These are phyloP conservation scores for Paratrypauchen microcephalus DNA, from an alignment of 2,797 vertebrate species.

Conservation along the genomic window DNA sequence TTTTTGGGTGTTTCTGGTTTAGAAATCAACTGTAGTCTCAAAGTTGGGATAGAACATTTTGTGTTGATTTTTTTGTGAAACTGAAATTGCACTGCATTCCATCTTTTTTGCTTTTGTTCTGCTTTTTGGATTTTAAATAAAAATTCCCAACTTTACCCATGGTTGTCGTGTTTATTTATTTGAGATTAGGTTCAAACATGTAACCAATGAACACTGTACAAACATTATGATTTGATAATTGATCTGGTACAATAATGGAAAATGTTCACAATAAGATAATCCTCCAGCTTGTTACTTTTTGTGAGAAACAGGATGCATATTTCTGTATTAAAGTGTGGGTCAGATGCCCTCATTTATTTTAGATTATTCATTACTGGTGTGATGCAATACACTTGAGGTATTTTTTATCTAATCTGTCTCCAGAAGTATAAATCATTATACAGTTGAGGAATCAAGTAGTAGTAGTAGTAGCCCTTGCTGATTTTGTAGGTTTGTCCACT, in stretches of 20 bases:
- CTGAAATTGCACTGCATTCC: conserved; percentile 3
- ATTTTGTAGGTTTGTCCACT: background rate
- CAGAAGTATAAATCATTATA: no score
- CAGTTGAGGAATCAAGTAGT: background rate
- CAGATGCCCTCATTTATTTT: no score
- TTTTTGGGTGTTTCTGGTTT: background rate
- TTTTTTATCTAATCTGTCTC: no score
- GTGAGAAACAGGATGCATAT: background rate
- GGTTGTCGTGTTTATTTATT: background rate
- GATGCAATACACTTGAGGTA: no score
- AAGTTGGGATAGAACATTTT: background rate
- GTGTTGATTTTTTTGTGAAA: background rate
- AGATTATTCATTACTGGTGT: no score
- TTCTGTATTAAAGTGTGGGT: background rate
- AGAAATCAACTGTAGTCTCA: background rate
- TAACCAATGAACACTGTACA: background rate
- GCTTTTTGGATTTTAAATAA: conserved; percentile 6
- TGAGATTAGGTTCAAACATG: background rate
- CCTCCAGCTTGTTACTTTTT: background rate
- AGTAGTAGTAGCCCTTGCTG: background rate
- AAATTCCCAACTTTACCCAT: background rate
- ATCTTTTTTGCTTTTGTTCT: background rate
- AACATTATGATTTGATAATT: background rate
- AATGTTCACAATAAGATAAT: no score
- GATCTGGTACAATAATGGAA: background rate